A percentile compares a stretch with the other conserved stretches of the same genome.
Conservation (phyloP, 2,797 vertebrate species). For the Mormyrops attenuatus region DNA sequence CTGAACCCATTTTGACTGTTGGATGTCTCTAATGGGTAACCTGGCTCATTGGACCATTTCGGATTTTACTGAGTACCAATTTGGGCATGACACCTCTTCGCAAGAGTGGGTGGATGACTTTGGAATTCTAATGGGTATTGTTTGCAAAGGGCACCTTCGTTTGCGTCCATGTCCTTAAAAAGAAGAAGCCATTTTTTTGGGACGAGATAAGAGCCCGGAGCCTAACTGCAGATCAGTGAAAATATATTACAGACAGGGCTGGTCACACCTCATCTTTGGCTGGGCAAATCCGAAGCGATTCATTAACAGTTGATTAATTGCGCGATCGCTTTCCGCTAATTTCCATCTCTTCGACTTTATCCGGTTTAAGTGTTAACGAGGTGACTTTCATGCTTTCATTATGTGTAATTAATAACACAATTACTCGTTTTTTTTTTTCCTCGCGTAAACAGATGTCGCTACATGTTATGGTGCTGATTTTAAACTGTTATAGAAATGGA, state of each 20-base stretch:
- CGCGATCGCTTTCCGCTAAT: slow-evolving; percentile 29
- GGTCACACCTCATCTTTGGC: slow-evolving; percentile 39
- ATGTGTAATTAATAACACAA: slow-evolving; percentile 44
- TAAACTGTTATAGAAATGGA: slow-evolving; percentile 23
- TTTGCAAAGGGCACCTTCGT: slow-evolving; percentile 53
- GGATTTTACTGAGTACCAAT: slow-evolving; percentile 26
- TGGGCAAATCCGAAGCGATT: slow-evolving; percentile 38
- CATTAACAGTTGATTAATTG: slow-evolving; percentile 48
- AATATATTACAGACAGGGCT: slow-evolving; percentile 14
- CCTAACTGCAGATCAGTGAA: slow-evolving; percentile 30
- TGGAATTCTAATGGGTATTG: slow-evolving; percentile 44
- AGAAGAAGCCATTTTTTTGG: slow-evolving; percentile 38
- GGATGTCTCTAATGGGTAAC: slow-evolving; percentile 34
- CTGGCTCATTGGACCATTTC: slow-evolving; percentile 29
- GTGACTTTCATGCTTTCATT: slow-evolving; percentile 47
- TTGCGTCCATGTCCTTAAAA: slow-evolving; percentile 35
- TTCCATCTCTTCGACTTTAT: slow-evolving; percentile 14
- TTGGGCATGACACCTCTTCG: neutral
- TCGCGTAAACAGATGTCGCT: slow-evolving; percentile 35
- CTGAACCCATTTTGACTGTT: slow-evolving; percentile 6
- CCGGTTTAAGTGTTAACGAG: slow-evolving; percentile 32
- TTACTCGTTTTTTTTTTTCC: slow-evolving; percentile 31
- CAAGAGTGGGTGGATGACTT: slow-evolving; percentile 38
- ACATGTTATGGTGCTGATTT: slow-evolving; percentile 29
- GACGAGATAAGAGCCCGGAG: neutral